Evolutionary conservation across 2,888 invertebrate species (phyloP).

Genomic region (Plebejus anna): DNA sequence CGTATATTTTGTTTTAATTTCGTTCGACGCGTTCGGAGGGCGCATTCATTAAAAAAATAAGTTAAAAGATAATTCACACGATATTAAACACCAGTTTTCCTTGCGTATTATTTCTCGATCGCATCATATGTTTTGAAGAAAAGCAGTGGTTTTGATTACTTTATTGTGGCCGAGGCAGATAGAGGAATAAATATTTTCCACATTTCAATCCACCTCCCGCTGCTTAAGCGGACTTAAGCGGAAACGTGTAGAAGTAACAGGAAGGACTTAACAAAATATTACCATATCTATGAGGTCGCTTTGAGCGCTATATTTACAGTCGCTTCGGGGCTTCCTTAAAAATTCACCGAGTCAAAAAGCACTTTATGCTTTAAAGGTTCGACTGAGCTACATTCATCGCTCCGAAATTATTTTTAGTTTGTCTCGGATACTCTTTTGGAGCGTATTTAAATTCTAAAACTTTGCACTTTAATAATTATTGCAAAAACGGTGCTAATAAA

Average conservation of each 20-base stretch:
- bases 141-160: neutral
- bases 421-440: neutral
- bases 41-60: neutral
- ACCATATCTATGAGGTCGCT: conserved; percentile 14
- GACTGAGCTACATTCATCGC: neutral
- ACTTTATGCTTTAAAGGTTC: neutral
- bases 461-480: neutral
- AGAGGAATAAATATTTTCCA: conserved; percentile 16
- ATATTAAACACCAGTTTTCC: neutral
- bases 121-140: neutral
- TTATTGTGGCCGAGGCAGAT: neutral
- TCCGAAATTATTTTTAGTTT: neutral
- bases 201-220: conserved; percentile 9
- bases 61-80: neutral
- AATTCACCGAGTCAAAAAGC: neutral
- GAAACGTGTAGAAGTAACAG: conserved; percentile 3
- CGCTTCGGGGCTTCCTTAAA: neutral
- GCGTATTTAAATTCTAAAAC: neutral
- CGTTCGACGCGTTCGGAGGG: neutral
- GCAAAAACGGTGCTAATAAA: neutral
- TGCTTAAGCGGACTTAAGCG: neutral
- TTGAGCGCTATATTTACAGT: neutral
- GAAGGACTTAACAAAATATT: conserved; percentile 12
- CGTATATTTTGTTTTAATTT: too few relatives aligned
- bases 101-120: neutral